These are phyloP conservation scores for Tetrapedia diversipes DNA, from an alignment of 2,888 invertebrate species.

Conservation along the genomic window DNA sequence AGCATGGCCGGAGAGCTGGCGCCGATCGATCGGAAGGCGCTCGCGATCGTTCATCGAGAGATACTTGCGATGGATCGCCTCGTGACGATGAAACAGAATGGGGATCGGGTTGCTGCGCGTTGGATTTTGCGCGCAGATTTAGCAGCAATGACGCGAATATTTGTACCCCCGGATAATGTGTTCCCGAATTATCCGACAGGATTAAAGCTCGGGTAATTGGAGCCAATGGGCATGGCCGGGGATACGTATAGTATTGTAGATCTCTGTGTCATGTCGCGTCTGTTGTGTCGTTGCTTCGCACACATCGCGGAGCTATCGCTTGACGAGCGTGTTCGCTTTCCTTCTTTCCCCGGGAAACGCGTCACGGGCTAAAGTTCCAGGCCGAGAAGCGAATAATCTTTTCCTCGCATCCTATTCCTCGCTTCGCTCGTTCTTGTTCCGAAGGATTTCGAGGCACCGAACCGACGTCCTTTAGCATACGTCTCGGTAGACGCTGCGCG, in stretches of 20 bases:
- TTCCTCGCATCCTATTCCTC: slow-evolving; percentile 40
- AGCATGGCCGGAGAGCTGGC: neutral
- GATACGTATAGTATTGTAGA: no score
- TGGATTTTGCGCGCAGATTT: slow-evolving; percentile 44
- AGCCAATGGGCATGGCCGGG: neutral
- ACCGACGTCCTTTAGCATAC: slow-evolving; percentile 32
- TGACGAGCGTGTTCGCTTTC: neutral
- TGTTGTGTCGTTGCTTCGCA: no score
- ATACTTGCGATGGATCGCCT: slow-evolving; percentile 59
- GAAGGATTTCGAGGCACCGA: slow-evolving; percentile 38
- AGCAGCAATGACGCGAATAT: slow-evolving; percentile 39
- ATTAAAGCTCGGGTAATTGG: slow-evolving; percentile 53
- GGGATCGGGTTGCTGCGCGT: neutral
- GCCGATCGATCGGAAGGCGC: neutral
- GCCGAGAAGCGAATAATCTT: slow-evolving; percentile 32
- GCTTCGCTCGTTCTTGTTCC: slow-evolving; percentile 25
- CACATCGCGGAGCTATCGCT: slow-evolving; percentile 21
- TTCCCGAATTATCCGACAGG: slow-evolving; percentile 52
- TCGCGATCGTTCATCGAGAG: no score
- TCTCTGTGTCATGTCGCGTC: no score
- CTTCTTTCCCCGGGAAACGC: neutral
- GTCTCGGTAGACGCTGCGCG: slow-evolving; percentile 40
- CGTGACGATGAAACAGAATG: no score
- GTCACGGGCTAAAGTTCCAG: neutral
- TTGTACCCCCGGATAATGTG: slow-evolving; percentile 45